phyloP scores from a whole-genome alignment of 92 coral and sea anemone species.

The Zoanthus gigantus region DNA sequence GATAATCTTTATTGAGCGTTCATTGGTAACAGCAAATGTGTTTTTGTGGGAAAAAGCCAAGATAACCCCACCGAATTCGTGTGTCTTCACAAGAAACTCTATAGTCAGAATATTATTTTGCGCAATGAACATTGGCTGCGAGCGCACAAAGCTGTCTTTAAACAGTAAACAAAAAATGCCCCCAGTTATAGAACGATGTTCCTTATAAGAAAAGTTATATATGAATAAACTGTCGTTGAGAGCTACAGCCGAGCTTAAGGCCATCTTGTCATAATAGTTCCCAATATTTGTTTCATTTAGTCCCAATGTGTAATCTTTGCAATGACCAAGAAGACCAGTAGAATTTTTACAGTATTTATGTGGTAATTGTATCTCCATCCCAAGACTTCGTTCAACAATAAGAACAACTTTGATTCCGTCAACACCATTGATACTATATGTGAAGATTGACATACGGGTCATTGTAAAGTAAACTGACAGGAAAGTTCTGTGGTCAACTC shows the following conservation, averaged over 20 bases:
- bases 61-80: slow-evolving; percentile 62
- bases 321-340: slow-evolving; percentile 66
- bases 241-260: slow-evolving; percentile 31
- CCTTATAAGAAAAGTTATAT: slow-evolving; percentile 53
- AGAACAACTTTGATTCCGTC: slow-evolving; percentile 53
- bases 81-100: slow-evolving; percentile 62
- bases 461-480: slow-evolving; percentile 52
- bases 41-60: slow-evolving; percentile 59
- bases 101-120: slow-evolving; percentile 54
- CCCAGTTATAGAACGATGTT: slow-evolving; percentile 55
- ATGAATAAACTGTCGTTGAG: slow-evolving; percentile 56
- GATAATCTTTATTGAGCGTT: slow-evolving; percentile 43
- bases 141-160: slow-evolving; percentile 55
- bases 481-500: slow-evolving; percentile 62
- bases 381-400: slow-evolving; percentile 64
- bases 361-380: slow-evolving; percentile 54
- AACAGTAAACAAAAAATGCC: slow-evolving; percentile 63
- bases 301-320: slow-evolving; percentile 33
- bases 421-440: slow-evolving; percentile 61
- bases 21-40: slow-evolving; percentile 57
- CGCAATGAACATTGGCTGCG: slow-evolving; percentile 54
- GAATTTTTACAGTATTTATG: slow-evolving; percentile 50
- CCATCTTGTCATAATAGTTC: not conserved
- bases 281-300: slow-evolving; percentile 26
- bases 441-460: slow-evolving; percentile 57